phyloP scores from a whole-genome alignment of 2,888 invertebrate species.

The Danaus chrysippus region DNA sequence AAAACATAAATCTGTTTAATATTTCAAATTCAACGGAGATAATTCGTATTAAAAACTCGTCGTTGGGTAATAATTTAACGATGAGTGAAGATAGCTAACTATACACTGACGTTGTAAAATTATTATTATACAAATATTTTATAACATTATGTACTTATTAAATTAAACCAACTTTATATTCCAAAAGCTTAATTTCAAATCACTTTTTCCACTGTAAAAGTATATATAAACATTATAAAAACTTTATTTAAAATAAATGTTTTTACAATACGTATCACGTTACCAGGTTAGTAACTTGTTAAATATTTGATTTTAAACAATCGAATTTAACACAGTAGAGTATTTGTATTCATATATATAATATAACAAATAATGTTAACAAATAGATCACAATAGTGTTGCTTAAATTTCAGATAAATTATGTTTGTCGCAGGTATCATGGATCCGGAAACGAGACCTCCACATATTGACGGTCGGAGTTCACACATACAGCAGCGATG shows the following conservation, averaged over 20 bases:
- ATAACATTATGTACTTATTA: background rate
- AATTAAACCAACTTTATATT: too few relatives aligned
- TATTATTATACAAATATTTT: background rate
- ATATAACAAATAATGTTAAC: too few relatives aligned
- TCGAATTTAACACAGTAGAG: too few relatives aligned
- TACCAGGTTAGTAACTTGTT: too few relatives aligned
- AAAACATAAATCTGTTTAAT: background rate
- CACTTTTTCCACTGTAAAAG: too few relatives aligned
- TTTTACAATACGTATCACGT: too few relatives aligned
- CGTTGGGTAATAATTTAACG: background rate
- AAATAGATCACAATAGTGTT: constrained; percentile 4
- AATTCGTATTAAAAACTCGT: background rate
- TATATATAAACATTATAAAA: too few relatives aligned
- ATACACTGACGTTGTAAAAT: background rate
- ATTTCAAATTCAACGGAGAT: background rate
- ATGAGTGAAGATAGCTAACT: background rate
- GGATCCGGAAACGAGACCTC: constrained; percentile 92
- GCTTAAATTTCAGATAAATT: background rate
- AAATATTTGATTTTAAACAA: too few relatives aligned
- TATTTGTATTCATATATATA: too few relatives aligned
- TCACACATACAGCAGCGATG: constrained; percentile 83
- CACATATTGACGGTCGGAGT: constrained; percentile 84
- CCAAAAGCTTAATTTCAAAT: too few relatives aligned
- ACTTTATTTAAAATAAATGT: too few relatives aligned
- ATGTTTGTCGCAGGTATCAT: constrained; percentile 83